Evolutionary conservation across 2,888 invertebrate species (phyloP), one percentile per base, ranked within the genome.

Genomic region (Syrphus vitripennis): DNA sequence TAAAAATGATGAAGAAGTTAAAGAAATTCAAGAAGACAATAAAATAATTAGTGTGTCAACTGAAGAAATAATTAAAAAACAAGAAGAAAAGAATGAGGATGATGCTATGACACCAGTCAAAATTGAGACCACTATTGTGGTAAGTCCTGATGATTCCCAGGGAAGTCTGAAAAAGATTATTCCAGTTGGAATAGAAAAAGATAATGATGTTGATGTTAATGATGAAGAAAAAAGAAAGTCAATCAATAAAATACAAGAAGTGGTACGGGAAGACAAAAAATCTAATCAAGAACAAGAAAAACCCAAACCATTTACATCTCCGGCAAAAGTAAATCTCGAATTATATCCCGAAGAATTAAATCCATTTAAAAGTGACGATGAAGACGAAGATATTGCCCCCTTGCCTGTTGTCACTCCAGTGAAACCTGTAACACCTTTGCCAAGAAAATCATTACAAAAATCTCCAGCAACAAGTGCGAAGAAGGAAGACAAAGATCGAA

Each of bases 321-420:
- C 83, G n/a, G 80, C 59, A 6, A 88, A 88, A 81, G 71, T 74
- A 1, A 76, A 59, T 29, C 37, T 76, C 19, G 88, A 88, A 74
- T 87, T 89, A 48, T 97, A 97, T 93, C 97, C 97, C 0, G 95
- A 95, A 87, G 95, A 96, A 90, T 93, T 97, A 87, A 97, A 98
- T 93, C 97, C 97, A 5, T 98, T 98, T 92, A 95, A 94, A 40
- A 95, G 95, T 88, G 96, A 96, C 75, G 94, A 94, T 29, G 94
- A 94, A 50, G 93, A 93, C 69, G 93, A 93, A 61, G 93, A 93
- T 21, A 90, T 90, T 89, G 89, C 86, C 71, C 87, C 87, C 14
- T 59, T 86, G 31, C 78, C 77, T 26, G 77, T 45, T 12, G 67
- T 63, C 3, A 72, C 69, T 21, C 71, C 77, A 48, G 69, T 29